Percentiles rank a stretch among this genome's conserved stretches.
phyloP scores from a whole-genome alignment of 2,888 invertebrate genomes.

The Actias luna region DNA sequence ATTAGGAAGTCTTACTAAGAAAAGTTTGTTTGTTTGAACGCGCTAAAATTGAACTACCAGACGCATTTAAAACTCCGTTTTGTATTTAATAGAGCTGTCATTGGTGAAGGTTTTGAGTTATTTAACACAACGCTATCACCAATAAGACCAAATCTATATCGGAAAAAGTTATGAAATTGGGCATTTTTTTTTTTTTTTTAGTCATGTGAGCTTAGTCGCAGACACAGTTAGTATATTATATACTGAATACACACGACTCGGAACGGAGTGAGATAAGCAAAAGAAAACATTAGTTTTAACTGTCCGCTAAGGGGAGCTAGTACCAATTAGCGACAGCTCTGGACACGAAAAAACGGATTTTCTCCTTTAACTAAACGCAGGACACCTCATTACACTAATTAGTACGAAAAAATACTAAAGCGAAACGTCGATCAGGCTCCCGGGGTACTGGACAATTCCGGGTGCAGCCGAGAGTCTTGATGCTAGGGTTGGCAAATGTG shows the following conservation, averaged over 20 bases:
- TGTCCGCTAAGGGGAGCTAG: slow-evolving; percentile 29
- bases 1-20: too few relatives aligned
- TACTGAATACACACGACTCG: neutral
- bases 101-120: too few relatives aligned
- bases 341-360: slow-evolving; percentile 33
- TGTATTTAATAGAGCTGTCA: too few relatives aligned
- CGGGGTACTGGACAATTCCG: slow-evolving; percentile 48
- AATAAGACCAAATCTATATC: too few relatives aligned
- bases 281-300: slow-evolving; percentile 18
- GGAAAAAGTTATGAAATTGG: too few relatives aligned
- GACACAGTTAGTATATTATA: neutral
- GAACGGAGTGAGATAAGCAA: slow-evolving; percentile 4
- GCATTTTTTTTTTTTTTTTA: too few relatives aligned
- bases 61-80: too few relatives aligned
- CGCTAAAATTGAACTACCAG: too few relatives aligned
- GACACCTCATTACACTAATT: slow-evolving; percentile 76
- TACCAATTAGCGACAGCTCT: slow-evolving; percentile 42
- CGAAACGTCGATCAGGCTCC: slow-evolving; percentile 56
- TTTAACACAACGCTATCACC: too few relatives aligned
- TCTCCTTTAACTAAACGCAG: slow-evolving; percentile 32
- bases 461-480: slow-evolving; percentile 31
- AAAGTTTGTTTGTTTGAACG: too few relatives aligned
- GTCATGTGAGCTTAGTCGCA: too few relatives aligned
- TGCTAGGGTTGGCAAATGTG: slow-evolving; percentile 28
- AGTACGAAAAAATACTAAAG: slow-evolving; percentile 60